Base-by-base conservation (phyloP, 35 echinoderm and acorn worm genomes). In the Amphiura filiformis region DNA sequence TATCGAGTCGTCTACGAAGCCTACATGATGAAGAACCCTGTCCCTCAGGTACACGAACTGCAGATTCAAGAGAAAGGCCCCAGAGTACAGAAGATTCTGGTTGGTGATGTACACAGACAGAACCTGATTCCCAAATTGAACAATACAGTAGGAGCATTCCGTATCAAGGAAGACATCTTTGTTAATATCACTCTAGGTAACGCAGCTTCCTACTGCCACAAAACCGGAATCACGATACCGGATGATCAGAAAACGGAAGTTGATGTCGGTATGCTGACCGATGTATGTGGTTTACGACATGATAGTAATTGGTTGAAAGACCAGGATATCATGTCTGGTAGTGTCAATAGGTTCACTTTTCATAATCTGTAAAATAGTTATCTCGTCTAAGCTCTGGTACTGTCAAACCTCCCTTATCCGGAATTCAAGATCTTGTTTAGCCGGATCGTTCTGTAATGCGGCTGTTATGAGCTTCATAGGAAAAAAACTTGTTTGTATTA, bases 281-380 rank as follows among this genome's bases (percentile, higher is more conserved):
- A 70, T 70, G 28, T 70, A 11, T 15, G 61, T 70, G 61, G 61
- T 1, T 70, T 70, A n/a, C 9, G 61, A 30, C 61, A 70, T 70
- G 61, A 70, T 23, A 70, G 61, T 23, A 70, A 70, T 70, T 70
- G 61, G 61, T 70, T 70, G 28, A 70, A 70, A n/a, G 61, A 70
- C 61, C 9, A 70, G 26, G 61, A 70, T 15, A 70, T 70, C 26
- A 70, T n/a, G 26, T 70, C 26, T 70, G 61, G 61, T 1, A 70
- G 61, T 70, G 28, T 70, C 61, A 70, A 70, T 70, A 18, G 26
- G 28, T 70, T 70, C 26, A 70, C 61, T 23, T 70, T 70, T 23
- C 61, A 70, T 70, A 70, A 70, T 70, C 61, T 70, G 26, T 70
- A 23, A 70, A 70, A 47, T n/a, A n/a, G n/a, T n/a, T n/a, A n/a